A percentile compares a stretch with the other conserved stretches of the same genome.
phyloP scores from a whole-genome alignment of 2,113 vertebrate species.

The Rafetus swinhoei region DNA sequence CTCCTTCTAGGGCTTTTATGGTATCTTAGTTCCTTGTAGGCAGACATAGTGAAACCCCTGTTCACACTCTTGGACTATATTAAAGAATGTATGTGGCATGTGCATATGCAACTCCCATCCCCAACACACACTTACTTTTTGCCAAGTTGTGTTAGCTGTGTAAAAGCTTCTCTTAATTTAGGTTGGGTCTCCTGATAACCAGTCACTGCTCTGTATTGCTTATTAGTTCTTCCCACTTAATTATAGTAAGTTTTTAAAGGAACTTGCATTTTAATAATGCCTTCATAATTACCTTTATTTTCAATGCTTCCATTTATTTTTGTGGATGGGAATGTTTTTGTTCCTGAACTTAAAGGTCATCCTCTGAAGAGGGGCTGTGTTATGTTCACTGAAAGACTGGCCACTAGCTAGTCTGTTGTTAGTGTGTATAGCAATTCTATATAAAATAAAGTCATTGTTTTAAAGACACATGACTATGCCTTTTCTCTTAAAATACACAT shows the following conservation, averaged over 20 bases:
- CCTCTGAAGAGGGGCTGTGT: neutral
- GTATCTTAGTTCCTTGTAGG: rapidly evolving
- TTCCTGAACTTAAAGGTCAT: neutral
- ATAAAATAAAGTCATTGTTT: neutral
- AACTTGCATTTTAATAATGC: neutral
- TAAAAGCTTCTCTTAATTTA: neutral
- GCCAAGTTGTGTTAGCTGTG: neutral
- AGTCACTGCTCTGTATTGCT: neutral
- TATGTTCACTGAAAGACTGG: neutral
- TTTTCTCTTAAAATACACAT: neutral
- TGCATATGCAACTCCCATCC: rapidly evolving
- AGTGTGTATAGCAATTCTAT: neutral
- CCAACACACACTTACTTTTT: neutral
- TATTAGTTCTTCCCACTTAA: neutral
- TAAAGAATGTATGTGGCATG: neutral
- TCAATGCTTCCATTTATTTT: neutral
- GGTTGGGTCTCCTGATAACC: neutral
- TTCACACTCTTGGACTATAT: rapidly evolving
- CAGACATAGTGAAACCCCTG: neutral
- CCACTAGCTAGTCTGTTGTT: neutral
- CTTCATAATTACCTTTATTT: neutral
- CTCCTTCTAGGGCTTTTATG: rapidly evolving
- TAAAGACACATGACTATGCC: neutral
- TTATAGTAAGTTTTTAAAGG: neutral
- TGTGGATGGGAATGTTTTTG: rapidly evolving